Percentiles rank a stretch among this genome's conserved stretches.
These are phyloP conservation scores for Hemibagrus guttatus DNA, from an alignment of 2,797 vertebrate genomes.

Conservation along the genomic window DNA sequence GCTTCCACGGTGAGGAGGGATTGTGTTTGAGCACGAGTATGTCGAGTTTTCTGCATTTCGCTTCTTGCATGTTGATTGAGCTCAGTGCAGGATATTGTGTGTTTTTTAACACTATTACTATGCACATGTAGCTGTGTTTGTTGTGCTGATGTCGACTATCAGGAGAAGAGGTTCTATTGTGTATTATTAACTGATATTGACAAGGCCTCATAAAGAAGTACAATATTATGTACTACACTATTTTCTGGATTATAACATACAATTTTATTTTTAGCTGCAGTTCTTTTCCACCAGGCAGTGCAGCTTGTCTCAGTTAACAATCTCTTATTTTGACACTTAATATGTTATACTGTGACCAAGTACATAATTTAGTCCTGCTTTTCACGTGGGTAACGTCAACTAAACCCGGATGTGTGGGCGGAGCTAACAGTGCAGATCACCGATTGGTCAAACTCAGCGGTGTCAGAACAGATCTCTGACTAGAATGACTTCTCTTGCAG, in stretches of 20 bases:
- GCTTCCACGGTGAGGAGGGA: conserved; percentile 66
- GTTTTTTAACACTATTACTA: conserved; percentile 72
- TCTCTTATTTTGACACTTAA: background rate
- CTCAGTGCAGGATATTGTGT: conserved; percentile 57
- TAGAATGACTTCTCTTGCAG: background rate
- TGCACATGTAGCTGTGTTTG: conserved; percentile 68
- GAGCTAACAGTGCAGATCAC: background rate
- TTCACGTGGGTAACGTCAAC: background rate
- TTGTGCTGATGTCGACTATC: conserved; percentile 20
- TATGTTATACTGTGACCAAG: background rate
- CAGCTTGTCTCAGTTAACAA: background rate
- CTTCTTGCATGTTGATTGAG: conserved; percentile 64
- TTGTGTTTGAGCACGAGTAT: conserved; percentile 60
- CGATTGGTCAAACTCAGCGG: background rate
- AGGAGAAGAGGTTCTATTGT: conserved; percentile 20
- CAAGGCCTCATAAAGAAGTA: conserved; percentile 22
- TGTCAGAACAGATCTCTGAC: background rate
- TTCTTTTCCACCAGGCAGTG: conserved; percentile 6
- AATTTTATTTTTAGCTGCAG: background rate
- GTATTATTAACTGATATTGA: conserved; percentile 41
- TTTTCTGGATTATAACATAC: conserved; percentile 18
- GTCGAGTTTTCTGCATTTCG: conserved; percentile 51
- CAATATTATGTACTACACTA: conserved; percentile 1
- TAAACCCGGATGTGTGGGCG: background rate
- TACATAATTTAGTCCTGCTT: too few relatives aligned